Evolutionary conservation across 2,797 vertebrate genomes (phyloP).

Genomic region (Okamejei kenojei): DNA sequence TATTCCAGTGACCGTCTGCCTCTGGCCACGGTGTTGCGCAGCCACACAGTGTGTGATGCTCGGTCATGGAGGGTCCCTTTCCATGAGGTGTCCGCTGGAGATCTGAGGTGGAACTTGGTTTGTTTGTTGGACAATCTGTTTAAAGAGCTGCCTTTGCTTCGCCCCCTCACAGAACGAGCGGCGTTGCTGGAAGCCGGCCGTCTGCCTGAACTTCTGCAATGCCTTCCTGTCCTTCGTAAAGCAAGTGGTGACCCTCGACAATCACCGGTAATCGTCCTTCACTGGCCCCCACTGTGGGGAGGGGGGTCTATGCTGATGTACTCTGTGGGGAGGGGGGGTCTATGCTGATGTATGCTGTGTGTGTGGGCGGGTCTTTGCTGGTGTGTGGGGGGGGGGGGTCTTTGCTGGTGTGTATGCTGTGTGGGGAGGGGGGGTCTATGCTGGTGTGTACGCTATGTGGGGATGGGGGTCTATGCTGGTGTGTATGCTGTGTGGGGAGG

Average conservation of each 20-base stretch:
- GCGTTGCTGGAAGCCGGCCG: slow-evolving; percentile 81
- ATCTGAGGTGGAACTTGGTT: neutral
- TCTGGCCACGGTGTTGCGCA: neutral
- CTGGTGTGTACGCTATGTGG: no score
- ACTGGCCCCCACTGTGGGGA: neutral
- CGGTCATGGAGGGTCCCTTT: neutral
- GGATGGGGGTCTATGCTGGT: no score
- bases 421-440: neutral
- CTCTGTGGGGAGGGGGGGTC: no score
- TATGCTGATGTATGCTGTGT: no score
- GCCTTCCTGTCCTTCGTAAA: slow-evolving; percentile 76
- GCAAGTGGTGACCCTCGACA: slow-evolving; percentile 62
- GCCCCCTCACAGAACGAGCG: slow-evolving; percentile 61
- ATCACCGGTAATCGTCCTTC: slow-evolving; percentile 2
- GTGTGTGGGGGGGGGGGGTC: no score
- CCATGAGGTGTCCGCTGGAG: neutral
- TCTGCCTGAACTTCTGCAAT: slow-evolving; percentile 85
- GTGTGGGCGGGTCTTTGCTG: no score
- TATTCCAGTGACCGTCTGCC: neutral
- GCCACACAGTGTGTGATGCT: no score
- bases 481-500: neutral
- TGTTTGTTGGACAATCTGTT: neutral
- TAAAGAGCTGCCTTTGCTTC: neutral
- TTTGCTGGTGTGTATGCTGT: neutral
- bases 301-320: no score